Conservation (phyloP, 1,140 invertebrate genomes). For the Heliconius melpomene region DNA sequence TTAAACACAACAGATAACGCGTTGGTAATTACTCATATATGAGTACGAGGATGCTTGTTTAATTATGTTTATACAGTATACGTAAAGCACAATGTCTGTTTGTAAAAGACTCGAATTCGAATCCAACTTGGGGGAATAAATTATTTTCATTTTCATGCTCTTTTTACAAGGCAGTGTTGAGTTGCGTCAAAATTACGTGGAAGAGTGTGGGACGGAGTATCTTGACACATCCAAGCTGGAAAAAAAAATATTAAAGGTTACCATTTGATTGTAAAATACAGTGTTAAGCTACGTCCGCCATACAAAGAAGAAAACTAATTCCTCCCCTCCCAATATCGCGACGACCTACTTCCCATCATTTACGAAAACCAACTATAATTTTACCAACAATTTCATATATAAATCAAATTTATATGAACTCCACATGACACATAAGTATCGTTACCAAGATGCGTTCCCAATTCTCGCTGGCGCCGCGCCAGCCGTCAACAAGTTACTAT, state of each 20-base stretch:
- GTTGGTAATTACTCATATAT: neutral
- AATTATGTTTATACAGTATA: neutral
- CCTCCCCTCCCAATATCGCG: neutral
- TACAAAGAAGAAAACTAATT: no score
- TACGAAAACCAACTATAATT: neutral
- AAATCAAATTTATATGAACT: neutral
- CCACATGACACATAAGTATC: neutral
- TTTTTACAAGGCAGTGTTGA: no score
- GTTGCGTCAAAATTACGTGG: no score
- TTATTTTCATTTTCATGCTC: no score
- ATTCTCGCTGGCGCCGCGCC: neutral
- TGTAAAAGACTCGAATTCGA: neutral
- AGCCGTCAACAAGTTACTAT: conserved; percentile 8
- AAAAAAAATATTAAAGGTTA: no score
- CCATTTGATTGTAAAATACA: no score
- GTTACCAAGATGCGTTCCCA: conserved; percentile 1
- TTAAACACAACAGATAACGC: neutral
- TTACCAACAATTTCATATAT: neutral
- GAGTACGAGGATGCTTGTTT: neutral
- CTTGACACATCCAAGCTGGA: no score
- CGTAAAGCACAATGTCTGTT: neutral
- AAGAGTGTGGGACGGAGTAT: no score
- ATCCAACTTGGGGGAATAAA: no score
- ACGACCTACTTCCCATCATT: neutral
- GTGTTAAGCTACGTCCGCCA: no score